Evolutionary conservation across 2,888 invertebrate species (phyloP).

Genomic region (Noctuana brunneofusca): DNA sequence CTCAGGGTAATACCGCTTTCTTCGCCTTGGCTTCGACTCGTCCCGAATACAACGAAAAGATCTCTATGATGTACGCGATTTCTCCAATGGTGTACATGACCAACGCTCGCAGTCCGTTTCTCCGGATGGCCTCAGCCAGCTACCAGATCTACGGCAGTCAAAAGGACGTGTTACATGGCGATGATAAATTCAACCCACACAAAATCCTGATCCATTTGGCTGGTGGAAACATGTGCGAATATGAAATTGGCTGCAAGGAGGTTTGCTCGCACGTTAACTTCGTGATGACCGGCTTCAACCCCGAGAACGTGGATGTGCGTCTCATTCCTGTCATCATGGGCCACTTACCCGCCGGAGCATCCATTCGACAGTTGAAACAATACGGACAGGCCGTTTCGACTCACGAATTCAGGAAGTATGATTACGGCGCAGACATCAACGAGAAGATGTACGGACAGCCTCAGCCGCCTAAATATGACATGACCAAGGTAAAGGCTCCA

Average conservation of each 20-base stretch:
- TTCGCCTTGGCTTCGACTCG: conserved; percentile 61
- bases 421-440: conserved; percentile 67
- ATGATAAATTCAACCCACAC: conserved; percentile 61
- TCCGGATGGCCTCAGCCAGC: conserved; percentile 67
- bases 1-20: conserved; percentile 64
- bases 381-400: conserved; percentile 77
- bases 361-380: conserved; percentile 79
- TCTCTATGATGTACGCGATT: conserved; percentile 67
- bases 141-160: conserved; percentile 53
- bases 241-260: conserved; percentile 65
- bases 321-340: conserved; percentile 78
- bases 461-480: conserved; percentile 65
- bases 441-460: conserved; percentile 61
- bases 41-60: conserved; percentile 69
- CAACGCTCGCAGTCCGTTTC: conserved; percentile 66
- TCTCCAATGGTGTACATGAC: conserved; percentile 75
- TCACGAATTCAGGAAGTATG: conserved; percentile 64
- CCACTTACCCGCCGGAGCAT: conserved; percentile 83
- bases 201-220: conserved; percentile 54
- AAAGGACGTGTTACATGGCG: conserved; percentile 54
- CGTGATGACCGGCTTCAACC: conserved; percentile 83
- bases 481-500: conserved; percentile 66
- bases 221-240: conserved; percentile 65
- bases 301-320: conserved; percentile 77
- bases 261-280: conserved; percentile 85